Conservation (phyloP, 2,888 invertebrate genomes). For the Orthosia incerta region DNA sequence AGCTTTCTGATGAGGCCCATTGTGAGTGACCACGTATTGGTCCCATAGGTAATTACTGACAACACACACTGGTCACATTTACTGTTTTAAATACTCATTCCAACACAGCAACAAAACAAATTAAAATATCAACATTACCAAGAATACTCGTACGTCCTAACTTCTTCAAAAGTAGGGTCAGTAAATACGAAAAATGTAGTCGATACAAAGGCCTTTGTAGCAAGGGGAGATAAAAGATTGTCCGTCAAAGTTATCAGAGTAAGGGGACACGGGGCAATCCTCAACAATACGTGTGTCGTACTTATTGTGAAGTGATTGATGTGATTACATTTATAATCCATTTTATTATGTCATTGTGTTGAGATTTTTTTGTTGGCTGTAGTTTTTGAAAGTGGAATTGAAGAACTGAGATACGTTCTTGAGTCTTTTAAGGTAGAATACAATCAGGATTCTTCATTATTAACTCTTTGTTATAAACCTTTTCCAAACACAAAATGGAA, state of each 20-base stretch:
- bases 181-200: slow-evolving; percentile 65
- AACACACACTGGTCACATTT: no score
- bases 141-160: slow-evolving; percentile 3
- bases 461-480: neutral
- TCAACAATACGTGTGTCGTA: slow-evolving; percentile 58
- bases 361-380: slow-evolving; percentile 35
- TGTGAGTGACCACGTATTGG: no score
- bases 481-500: neutral
- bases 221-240: slow-evolving; percentile 69
- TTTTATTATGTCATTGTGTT: slow-evolving; percentile 57
- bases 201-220: slow-evolving; percentile 61
- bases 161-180: slow-evolving; percentile 59
- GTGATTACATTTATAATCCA: slow-evolving; percentile 67
- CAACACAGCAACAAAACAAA: slow-evolving; percentile 8
- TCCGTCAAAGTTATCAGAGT: slow-evolving; percentile 65
- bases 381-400: slow-evolving; percentile 23
- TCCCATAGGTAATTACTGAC: no score
- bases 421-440: neutral
- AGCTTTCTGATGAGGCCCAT: no score
- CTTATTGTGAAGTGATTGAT: slow-evolving; percentile 68
- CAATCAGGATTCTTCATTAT: neutral
- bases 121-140: slow-evolving; percentile 21
- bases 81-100: neutral
- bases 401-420: slow-evolving; percentile 2
- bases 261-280: slow-evolving; percentile 62